Percentiles rank a stretch among this genome's conserved stretches.
phyloP scores from a whole-genome alignment of 2,888 invertebrate genomes.

The Gymnocheta viridis region DNA sequence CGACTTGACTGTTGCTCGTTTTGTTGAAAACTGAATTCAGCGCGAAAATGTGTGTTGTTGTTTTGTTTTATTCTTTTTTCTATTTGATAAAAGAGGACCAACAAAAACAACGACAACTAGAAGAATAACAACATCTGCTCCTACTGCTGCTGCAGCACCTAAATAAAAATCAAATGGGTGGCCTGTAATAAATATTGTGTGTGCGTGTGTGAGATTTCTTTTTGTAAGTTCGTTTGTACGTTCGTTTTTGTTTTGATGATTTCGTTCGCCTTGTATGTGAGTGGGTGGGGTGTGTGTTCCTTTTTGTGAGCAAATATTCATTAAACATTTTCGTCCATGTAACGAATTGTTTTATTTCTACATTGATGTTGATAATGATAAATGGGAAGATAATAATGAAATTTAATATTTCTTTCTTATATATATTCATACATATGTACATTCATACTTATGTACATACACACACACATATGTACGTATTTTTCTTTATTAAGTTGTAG shows the following conservation, averaged over 20 bases:
- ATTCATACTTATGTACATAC: no score
- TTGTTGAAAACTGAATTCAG: constrained; percentile 77
- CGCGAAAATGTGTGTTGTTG: constrained; percentile 71
- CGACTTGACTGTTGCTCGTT: constrained; percentile 75
- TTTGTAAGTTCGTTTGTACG: not conserved
- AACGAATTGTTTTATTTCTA: not conserved
- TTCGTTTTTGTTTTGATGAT: constrained; percentile 40
- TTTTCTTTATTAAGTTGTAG: no score
- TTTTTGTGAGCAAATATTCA: not conserved
- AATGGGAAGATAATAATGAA: no score
- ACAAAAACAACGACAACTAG: constrained; percentile 15
- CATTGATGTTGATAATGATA: not conserved
- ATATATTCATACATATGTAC: no score
- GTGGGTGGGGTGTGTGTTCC: not conserved
- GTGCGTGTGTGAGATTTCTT: not conserved
- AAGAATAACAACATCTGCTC: constrained; percentile 36
- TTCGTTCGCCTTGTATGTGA: not conserved
- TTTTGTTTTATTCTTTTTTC: constrained; percentile 52
- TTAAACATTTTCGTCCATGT: not conserved
- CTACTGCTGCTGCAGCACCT: constrained; percentile 26
- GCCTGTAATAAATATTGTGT: not conserved
- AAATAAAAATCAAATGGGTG: constrained; percentile 30
- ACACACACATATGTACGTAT: no score
- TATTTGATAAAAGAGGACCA: constrained; percentile 7
- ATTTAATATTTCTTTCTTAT: no score